phyloP scores from a whole-genome alignment of 2,888 invertebrate genomes.

The Parascotia fuliginaria region DNA sequence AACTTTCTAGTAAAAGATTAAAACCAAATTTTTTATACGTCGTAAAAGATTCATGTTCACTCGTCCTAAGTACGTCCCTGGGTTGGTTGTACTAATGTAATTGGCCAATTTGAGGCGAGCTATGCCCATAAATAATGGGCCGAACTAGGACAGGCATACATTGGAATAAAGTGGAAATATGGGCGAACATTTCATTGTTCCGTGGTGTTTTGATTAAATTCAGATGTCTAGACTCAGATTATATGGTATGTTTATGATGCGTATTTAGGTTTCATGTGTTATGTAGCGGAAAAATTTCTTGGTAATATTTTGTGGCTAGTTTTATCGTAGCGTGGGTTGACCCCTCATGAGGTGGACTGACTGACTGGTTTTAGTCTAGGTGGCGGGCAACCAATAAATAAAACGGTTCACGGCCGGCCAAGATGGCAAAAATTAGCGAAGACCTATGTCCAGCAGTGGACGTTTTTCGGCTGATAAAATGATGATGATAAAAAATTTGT shows the following conservation, averaged over 20 bases:
- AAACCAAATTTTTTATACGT: constrained; percentile 36
- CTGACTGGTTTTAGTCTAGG: no score
- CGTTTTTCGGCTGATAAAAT: no score
- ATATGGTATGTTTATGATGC: constrained; percentile 11
- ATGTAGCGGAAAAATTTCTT: background rate
- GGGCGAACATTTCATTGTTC: constrained; percentile 21
- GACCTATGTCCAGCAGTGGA: no score
- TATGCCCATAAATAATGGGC: constrained; percentile 45
- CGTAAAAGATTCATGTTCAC: constrained; percentile 45
- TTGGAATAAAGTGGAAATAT: constrained; percentile 46
- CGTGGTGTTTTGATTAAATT: constrained; percentile 32
- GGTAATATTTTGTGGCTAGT: no score
- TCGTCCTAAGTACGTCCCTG: constrained; percentile 38
- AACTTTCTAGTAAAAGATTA: constrained; percentile 27
- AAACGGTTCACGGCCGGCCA: no score
- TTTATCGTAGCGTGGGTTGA: no score
- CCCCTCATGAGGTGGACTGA: no score
- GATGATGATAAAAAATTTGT: no score
- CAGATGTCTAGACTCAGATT: constrained; percentile 30
- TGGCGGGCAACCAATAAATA: no score
- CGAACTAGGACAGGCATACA: constrained; percentile 42
- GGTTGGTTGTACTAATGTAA: constrained; percentile 44
- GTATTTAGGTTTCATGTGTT: background rate
- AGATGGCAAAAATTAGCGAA: no score
- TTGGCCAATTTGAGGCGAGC: constrained; percentile 47